Conservation (phyloP, 92 coral and sea anemone species). For the Micromussa lordhowensis region DNA sequence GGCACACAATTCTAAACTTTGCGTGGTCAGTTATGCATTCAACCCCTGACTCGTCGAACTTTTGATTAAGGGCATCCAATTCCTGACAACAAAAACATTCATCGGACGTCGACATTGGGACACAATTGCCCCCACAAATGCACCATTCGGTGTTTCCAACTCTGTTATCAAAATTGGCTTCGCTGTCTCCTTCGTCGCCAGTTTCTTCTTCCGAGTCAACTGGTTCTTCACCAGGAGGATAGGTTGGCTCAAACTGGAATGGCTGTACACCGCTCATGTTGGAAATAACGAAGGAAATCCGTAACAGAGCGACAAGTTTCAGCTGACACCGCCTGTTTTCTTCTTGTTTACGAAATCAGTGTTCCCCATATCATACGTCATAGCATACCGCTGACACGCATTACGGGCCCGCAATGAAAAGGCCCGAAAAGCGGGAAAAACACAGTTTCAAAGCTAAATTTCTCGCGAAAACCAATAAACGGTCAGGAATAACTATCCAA, state of each 20-base stretch:
- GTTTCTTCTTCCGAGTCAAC: constrained; percentile 8
- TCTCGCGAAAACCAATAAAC: not conserved
- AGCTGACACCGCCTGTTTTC: not conserved
- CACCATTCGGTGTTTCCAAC: constrained; percentile 22
- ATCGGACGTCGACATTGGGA: not conserved
- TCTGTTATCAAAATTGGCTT: not conserved
- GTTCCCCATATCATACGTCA: constrained; percentile 14
- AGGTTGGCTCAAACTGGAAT: constrained; percentile 14
- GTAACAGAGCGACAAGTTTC: not conserved
- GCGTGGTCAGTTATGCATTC: constrained; percentile 31
- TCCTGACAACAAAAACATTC: constrained; percentile 11
- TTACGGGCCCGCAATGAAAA: not conserved
- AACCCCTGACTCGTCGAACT: not conserved
- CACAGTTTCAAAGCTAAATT: not conserved
- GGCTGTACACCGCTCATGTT: constrained; percentile 22
- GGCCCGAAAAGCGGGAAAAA: constrained; percentile 17
- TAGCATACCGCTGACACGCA: not conserved
- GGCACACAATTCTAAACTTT: constrained; percentile 47
- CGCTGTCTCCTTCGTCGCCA: not conserved
- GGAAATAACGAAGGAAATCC: not conserved
- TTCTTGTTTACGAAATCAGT: not conserved
- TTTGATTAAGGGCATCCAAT: not conserved
- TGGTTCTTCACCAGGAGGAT: constrained; percentile 28
- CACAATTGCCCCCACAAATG: constrained; percentile 6
- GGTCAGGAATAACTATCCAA: not conserved